A percentile compares a stretch with the other conserved stretches of the same genome.
Conservation (phyloP, 2,888 invertebrate species). For the Eustalomyia histrio region DNA sequence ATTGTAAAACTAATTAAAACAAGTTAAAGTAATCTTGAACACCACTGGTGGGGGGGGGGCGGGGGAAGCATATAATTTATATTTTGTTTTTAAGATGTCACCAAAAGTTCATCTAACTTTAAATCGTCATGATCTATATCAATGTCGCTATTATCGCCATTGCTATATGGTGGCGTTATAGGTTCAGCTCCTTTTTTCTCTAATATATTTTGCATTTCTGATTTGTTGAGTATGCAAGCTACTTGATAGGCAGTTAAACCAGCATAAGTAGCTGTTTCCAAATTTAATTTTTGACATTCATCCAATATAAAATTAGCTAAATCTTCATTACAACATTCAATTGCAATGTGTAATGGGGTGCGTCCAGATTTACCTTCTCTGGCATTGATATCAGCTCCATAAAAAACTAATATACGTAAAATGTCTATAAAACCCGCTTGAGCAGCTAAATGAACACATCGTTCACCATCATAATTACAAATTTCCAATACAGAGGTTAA, state of each 20-base stretch:
- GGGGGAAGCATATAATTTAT: too few relatives aligned
- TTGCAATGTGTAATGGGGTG: conserved; percentile 89
- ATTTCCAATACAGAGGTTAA: conserved; percentile 86
- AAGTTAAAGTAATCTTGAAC: too few relatives aligned
- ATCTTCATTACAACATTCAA: conserved; percentile 83
- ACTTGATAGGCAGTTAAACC: conserved; percentile 86
- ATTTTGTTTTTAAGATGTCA: too few relatives aligned
- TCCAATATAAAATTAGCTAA: conserved; percentile 84
- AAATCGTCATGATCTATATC: conserved; percentile 80
- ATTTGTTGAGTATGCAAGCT: conserved; percentile 80
- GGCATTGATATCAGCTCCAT: conserved; percentile 91
- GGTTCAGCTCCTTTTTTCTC: conserved; percentile 81
- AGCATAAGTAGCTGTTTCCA: conserved; percentile 84
- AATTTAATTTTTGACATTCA: conserved; percentile 82
- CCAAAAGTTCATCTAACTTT: conserved; percentile 82
- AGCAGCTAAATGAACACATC: conserved; percentile 92
- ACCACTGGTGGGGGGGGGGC: too few relatives aligned
- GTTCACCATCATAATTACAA: conserved; percentile 84
- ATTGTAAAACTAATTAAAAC: too few relatives aligned
- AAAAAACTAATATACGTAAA: conserved; percentile 86
- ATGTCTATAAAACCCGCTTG: conserved; percentile 86
- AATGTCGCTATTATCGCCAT: conserved; percentile 77
- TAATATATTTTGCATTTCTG: conserved; percentile 76
- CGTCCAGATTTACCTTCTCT: conserved; percentile 89
- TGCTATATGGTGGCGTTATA: conserved; percentile 80